phyloP scores from a whole-genome alignment of 2,888 invertebrate species.

The Melieria crassipennis region DNA sequence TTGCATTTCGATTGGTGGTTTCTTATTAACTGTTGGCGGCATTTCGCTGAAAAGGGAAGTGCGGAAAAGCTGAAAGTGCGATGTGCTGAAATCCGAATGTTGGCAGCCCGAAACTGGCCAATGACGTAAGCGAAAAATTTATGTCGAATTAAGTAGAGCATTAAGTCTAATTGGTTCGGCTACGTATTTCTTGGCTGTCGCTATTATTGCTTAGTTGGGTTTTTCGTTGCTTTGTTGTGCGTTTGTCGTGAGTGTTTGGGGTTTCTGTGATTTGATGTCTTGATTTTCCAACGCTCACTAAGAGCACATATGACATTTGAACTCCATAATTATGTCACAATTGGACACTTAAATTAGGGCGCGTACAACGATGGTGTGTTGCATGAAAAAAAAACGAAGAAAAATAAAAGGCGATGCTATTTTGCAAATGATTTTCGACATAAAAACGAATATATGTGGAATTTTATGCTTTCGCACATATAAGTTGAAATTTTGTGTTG shows the following conservation, averaged over 20 bases:
- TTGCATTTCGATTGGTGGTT: too few species aligned
- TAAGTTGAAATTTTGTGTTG: too few species aligned
- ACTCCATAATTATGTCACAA: slow-evolving; percentile 1
- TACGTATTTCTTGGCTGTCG: background rate
- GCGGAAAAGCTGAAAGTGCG: background rate
- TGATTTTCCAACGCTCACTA: slow-evolving; percentile 8
- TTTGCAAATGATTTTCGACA: too few species aligned
- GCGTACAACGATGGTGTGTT: background rate
- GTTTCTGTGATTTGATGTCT: background rate
- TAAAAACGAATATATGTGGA: too few species aligned
- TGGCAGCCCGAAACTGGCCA: slow-evolving; percentile 12
- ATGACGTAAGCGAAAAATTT: slow-evolving; percentile 39
- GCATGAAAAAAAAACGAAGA: too few species aligned
- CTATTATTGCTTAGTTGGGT: background rate
- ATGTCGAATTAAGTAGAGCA: slow-evolving; percentile 48
- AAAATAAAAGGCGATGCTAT: too few species aligned
- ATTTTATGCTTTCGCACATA: too few species aligned
- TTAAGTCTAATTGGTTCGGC: slow-evolving; percentile 53
- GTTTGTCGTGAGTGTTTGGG: background rate
- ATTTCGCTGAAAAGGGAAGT: background rate
- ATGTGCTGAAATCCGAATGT: background rate
- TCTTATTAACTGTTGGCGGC: too few species aligned
- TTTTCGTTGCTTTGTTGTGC: background rate
- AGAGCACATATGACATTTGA: background rate
- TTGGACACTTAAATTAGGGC: background rate